Base-by-base conservation (phyloP, 1,140 invertebrate species). In the Anagrus nilaparvatae region DNA sequence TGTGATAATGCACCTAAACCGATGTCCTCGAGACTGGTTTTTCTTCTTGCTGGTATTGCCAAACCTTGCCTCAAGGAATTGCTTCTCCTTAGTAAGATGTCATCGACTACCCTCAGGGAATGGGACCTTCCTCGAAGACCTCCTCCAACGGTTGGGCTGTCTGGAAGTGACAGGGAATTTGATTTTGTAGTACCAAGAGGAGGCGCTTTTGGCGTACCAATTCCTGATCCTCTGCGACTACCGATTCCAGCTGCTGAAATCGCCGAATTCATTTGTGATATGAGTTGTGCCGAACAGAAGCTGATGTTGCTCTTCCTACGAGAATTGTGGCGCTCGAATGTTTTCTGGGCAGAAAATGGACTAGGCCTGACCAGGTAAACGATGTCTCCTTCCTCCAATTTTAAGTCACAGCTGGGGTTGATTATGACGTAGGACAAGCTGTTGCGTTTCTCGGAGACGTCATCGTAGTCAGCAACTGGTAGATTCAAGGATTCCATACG, bases 391-490 rank as follows among this genome's bases (percentile, higher is more conserved):
- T 93, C 85, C 68, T 97, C 88, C 35, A 98, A 73, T 61, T 92
- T 92, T 1, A 97, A 73, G 70, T 99, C 95, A 72, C 92, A 96
- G 60, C 87, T 92, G 0, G 95, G 95, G 62, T 99, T 99, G 56
- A 97, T 97, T 52, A 99, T 96, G 40, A 97, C 94, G 68, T 97
- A 99, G 3, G 92, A 97, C 6, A 98, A 73, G 47, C 80, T 87
- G 67, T 85, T 90, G 27, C 89, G 71, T 66, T 94, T 91, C 61
- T 93, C 87, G 40, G 86, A 88, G 4, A 90, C 86, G 59, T 94
- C 88, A 63, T 91, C 90, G 61, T 95, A 95, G 55, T 96, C 88
- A 24, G 84, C 79, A 0, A 79, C 76, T 1, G 89, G 90, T 34
- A 97, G 70, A 46, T 92, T 91, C 3, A 97, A 62, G 18, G 87